Percentiles rank a stretch among this genome's conserved stretches.
phyloP scores from a whole-genome alignment of 2,888 invertebrate species.

The Leucophora obtusa region DNA sequence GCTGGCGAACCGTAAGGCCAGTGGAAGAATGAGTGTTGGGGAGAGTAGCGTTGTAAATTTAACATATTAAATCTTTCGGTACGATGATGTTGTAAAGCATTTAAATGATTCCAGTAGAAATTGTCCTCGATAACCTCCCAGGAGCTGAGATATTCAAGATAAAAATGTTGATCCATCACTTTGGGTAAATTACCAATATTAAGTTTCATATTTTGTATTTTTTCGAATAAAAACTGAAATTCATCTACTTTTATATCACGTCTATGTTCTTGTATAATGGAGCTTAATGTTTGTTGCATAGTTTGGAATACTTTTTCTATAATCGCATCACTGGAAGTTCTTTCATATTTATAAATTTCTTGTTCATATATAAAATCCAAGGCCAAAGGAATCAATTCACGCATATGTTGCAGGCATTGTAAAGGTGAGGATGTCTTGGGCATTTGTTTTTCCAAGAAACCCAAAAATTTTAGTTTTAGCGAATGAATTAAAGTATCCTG shows the following conservation, averaged over 20 bases:
- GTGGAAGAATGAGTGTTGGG: conserved; percentile 49
- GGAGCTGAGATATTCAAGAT: conserved; percentile 48
- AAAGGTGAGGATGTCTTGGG: conserved; percentile 32
- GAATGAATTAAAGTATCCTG: conserved; percentile 47
- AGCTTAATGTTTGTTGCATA: conserved; percentile 67
- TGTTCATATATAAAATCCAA: conserved; percentile 72
- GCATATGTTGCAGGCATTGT: conserved; percentile 71
- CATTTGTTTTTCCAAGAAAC: conserved; percentile 57
- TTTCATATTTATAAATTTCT: conserved; percentile 65
- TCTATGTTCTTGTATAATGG: conserved; percentile 65
- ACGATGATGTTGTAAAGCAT: conserved; percentile 66
- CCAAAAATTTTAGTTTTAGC: conserved; percentile 62
- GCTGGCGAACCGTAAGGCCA: conserved; percentile 65
- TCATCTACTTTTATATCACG: conserved; percentile 62
- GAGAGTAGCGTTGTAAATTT: conserved; percentile 9
- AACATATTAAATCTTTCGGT: conserved; percentile 33
- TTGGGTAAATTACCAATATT: conserved; percentile 72
- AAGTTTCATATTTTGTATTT: conserved; percentile 67
- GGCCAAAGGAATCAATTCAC: conserved; percentile 69
- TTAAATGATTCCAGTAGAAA: conserved; percentile 72
- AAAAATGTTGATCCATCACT: conserved; percentile 65
- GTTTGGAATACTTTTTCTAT: conserved; percentile 68
- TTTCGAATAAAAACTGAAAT: conserved; percentile 64
- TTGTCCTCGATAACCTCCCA: conserved; percentile 45
- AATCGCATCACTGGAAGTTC: conserved; percentile 67